phyloP scores from a whole-genome alignment of 2,113 vertebrate genomes.

The Gymnarchus niloticus region DNA sequence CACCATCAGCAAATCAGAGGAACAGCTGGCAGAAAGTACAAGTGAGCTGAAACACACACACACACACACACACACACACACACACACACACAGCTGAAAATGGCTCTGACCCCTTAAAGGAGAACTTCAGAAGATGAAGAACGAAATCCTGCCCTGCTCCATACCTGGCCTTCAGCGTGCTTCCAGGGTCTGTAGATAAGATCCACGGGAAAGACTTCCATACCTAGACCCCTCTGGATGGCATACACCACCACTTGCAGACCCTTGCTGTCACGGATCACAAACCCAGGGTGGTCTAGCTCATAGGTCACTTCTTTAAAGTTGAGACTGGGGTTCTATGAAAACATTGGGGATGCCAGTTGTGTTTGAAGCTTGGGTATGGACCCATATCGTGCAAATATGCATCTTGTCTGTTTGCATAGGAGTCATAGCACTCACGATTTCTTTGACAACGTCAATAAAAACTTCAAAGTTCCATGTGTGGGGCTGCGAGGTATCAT shows the following conservation, averaged over 20 bases:
- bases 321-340: conserved; percentile 89
- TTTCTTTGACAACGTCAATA: conserved; percentile 93
- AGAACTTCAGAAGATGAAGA: not conserved
- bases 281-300: conserved; percentile 89
- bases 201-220: conserved; percentile 94
- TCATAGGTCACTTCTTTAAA: conserved; percentile 99
- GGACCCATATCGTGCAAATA: not conserved
- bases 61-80: not conserved
- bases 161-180: conserved; percentile 94
- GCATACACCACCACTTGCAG: conserved; percentile 92
- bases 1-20: not conserved
- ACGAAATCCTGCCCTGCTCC: not conserved
- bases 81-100: not conserved
- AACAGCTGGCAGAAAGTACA: not conserved
- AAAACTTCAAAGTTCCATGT: conserved; percentile 98
- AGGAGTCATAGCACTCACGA: conserved; percentile 64
- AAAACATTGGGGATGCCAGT: not conserved
- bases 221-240: conserved; percentile 87
- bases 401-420: not conserved
- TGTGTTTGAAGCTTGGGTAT: not conserved
- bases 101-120: not conserved
- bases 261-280: conserved; percentile 93
- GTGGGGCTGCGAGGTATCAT: conserved; percentile 82
- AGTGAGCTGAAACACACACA: not conserved
- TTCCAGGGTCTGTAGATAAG: conserved; percentile 97